Evolutionary conservation across 2,113 vertebrate species (phyloP).

Genomic region (Percopsis transmontana): DNA sequence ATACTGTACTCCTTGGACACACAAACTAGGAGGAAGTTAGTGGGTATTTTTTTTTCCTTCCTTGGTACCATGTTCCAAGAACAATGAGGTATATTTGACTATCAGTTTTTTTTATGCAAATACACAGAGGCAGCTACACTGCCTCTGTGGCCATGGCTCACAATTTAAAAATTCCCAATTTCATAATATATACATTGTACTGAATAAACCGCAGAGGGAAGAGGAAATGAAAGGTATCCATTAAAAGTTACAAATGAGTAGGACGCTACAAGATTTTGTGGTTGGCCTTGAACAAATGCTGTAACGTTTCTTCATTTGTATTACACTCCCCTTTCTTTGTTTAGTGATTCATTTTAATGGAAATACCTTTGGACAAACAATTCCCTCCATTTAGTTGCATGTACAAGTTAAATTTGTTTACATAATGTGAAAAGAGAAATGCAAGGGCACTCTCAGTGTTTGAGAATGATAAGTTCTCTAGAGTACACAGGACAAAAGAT

Average conservation of each 20-base stretch:
- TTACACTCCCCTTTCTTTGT: not conserved
- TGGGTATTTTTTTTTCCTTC: too few species aligned
- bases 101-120: too few species aligned
- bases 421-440: slow-evolving; percentile 13
- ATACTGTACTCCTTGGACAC: not conserved
- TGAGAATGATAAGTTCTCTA: slow-evolving; percentile 37
- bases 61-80: too few species aligned
- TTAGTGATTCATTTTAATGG: not conserved
- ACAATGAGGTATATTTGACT: too few species aligned
- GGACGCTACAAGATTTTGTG: too few species aligned
- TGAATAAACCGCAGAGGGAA: not conserved
- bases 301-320: not conserved
- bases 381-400: not conserved
- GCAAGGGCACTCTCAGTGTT: slow-evolving; percentile 28
- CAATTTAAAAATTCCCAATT: too few species aligned
- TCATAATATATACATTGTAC: too few species aligned
- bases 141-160: too few species aligned
- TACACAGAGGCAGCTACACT: too few species aligned
- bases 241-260: too few species aligned
- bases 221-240: not conserved
- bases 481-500: slow-evolving; percentile 19
- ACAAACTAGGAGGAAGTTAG: too few species aligned
- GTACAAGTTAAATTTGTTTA: slow-evolving; percentile 5
- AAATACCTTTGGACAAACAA: slow-evolving; percentile 12
- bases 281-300: not conserved